Conservation (phyloP, 1,140 invertebrate species). For the Helicoverpa zea region DNA sequence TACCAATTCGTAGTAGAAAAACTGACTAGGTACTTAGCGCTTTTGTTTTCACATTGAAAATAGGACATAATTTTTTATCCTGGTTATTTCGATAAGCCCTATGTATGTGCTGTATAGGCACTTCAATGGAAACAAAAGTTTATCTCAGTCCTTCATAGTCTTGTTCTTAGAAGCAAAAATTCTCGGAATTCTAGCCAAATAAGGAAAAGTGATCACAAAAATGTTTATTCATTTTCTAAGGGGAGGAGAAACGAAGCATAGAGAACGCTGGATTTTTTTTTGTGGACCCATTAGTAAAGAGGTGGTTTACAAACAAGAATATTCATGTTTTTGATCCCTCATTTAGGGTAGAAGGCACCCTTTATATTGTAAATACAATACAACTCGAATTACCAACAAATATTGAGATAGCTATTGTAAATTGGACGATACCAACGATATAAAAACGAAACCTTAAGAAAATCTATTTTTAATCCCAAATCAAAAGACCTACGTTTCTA, state of each 20-base stretch:
- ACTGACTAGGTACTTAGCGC: too few species aligned
- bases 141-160: too few species aligned
- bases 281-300: background rate
- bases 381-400: background rate
- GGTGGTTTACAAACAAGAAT: background rate
- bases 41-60: too few species aligned
- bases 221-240: background rate
- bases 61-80: too few species aligned
- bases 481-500: too few species aligned
- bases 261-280: background rate
- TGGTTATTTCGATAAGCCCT: too few species aligned
- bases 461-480: too few species aligned
- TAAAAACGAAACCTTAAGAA: too few species aligned
- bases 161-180: too few species aligned
- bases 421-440: background rate
- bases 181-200: background rate
- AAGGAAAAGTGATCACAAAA: background rate
- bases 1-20: too few species aligned
- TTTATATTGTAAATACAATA: background rate
- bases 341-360: conserved; percentile 2
- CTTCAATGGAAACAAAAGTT: too few species aligned
- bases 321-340: background rate
- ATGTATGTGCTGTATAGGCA: too few species aligned
- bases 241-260: background rate
- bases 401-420: background rate